phyloP scores from a whole-genome alignment of 2,113 vertebrate genomes.

The Cacatua alba region DNA sequence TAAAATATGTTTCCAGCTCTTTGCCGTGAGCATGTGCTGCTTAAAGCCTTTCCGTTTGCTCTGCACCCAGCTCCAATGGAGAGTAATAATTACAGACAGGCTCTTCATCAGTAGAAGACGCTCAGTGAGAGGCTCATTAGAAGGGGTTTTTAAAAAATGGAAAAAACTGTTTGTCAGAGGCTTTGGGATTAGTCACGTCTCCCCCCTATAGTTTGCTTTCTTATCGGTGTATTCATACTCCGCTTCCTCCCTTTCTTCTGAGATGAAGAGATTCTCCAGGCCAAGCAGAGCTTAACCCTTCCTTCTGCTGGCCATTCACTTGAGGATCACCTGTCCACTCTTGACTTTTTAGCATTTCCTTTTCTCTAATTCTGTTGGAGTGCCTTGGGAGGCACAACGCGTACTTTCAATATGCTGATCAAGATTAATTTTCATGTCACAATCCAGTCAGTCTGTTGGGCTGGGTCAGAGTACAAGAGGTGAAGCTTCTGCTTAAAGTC shows the following conservation, averaged over 20 bases:
- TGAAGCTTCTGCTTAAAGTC: not conserved
- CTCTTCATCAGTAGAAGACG: slow-evolving; percentile 36
- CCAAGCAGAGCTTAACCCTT: not conserved
- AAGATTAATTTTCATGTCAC: not conserved
- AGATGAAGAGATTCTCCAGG: not conserved
- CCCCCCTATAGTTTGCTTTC: not conserved
- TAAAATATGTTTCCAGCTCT: slow-evolving; percentile 12
- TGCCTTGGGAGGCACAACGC: not conserved
- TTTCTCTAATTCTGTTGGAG: not conserved
- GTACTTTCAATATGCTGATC: not conserved
- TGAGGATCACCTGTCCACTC: not conserved
- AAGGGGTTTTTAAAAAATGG: not conserved
- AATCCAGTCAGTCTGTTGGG: not conserved
- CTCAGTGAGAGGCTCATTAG: slow-evolving; percentile 2
- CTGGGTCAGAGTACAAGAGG: not conserved
- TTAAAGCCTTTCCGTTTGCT: slow-evolving; percentile 38
- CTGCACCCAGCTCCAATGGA: not conserved
- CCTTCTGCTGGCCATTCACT: not conserved
- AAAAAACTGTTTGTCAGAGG: not conserved
- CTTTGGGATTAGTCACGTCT: not conserved
- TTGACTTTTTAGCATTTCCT: not conserved
- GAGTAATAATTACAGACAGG: slow-evolving; percentile 25
- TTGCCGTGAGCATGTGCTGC: not conserved
- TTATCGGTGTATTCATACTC: not conserved
- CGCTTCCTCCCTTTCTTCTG: not conserved